Base-by-base conservation (phyloP, 2,888 invertebrate species). In the Lapara coniferarum region DNA sequence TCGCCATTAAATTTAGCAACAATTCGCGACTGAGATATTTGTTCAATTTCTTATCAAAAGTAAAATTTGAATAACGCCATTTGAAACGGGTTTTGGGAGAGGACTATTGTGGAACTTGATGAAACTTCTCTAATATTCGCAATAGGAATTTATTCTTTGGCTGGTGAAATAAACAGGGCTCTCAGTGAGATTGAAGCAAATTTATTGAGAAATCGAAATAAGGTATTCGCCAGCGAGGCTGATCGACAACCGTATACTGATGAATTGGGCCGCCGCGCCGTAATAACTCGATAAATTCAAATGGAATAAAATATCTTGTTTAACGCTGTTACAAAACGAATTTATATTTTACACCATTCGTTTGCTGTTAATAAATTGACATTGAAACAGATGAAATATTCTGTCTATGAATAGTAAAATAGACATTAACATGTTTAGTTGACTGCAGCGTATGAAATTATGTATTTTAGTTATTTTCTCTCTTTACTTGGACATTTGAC, bases 31-130 rank as follows among this genome's bases (percentile, higher is more conserved):
- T 85, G 81, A 80, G 83, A 87, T 86, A 86, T 83, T 88, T 83
- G 89, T 91, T 87, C 84, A 89, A 90, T 88, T 86, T 86, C 87
- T 90, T 89, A 89, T 90, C 89, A 86, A 89, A 89, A 88, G 86
- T 86, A 83, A 85, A 88, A 88, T 87, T 89, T 88, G 88, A 89
- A 89, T 89, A 90, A 89, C 85, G 89, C 85, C 84, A 85, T 89
- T 89, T 84, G 80, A 80, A 78, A 82, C 75, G 82, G 87, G 86
- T 89, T 89, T 85, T 80, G 83, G 84, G 85, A 84, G 84, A 83
- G 85, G 83, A 85, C 88, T 86, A 90, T 91, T 91, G 90, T 90
- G 83, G 83, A 90, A 86, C 82, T 83, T 86, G 83, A 82, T 83
- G 84, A 81, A 86, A 91, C 85, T 90, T 90, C 87, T 85, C 85